Evolutionary conservation across 1,140 invertebrate genomes (phyloP).

Genomic region (Mya arenaria): DNA sequence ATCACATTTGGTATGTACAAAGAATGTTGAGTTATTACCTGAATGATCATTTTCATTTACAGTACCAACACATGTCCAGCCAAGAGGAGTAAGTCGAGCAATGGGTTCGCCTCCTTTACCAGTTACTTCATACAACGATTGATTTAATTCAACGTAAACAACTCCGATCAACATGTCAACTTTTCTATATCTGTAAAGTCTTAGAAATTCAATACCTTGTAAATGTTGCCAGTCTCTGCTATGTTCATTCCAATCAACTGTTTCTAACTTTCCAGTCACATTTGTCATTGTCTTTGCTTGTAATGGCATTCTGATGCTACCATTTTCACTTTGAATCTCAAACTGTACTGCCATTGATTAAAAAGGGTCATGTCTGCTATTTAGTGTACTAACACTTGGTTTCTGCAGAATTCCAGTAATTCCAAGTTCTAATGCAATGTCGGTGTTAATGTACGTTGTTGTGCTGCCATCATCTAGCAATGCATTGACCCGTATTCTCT

Average conservation of each 20-base stretch:
- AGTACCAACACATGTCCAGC: conserved; percentile 17
- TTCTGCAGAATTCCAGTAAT: not conserved
- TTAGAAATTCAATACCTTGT: not conserved
- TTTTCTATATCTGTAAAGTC: not conserved
- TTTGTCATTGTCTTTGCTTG: conserved; percentile 4
- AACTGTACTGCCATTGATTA: conserved; percentile 17
- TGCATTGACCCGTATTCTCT: not conserved
- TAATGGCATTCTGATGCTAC: not conserved
- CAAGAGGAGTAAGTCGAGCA: conserved; percentile 15
- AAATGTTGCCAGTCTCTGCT: conserved; percentile 13
- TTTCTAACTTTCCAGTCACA: not conserved
- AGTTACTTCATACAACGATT: not conserved
- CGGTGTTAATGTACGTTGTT: conserved; percentile 22
- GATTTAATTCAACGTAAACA: not conserved
- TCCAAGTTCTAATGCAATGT: conserved; percentile 22
- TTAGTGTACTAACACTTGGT: not conserved
- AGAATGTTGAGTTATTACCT: not conserved
- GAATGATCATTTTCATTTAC: not conserved
- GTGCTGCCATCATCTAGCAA: conserved; percentile 32
- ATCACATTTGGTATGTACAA: not conserved
- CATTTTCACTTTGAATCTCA: conserved; percentile 3
- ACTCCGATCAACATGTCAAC: conserved; percentile 15
- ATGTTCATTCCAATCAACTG: not conserved
- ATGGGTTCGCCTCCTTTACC: conserved; percentile 18
- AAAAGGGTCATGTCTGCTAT: conserved; percentile 1